Conservation (phyloP, 2,113 vertebrate genomes). For the Aix galericulata region DNA sequence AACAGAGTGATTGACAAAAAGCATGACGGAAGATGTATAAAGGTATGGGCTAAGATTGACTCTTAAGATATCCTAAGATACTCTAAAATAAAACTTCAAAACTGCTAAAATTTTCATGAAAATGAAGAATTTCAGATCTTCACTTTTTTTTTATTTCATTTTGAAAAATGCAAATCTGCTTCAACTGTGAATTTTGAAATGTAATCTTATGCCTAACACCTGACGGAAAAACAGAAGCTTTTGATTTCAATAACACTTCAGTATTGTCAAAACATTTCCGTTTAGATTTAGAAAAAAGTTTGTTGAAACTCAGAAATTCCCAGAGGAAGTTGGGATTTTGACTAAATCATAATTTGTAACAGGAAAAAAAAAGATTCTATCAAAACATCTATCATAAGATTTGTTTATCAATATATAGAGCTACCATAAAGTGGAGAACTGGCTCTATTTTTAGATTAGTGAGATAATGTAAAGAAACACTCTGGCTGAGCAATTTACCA, state of each 20-base stretch:
- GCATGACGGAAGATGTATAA: constrained; percentile 41
- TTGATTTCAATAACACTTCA: background rate
- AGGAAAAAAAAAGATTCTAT: background rate
- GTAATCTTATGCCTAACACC: background rate
- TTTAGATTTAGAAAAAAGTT: background rate
- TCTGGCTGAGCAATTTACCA: constrained; percentile 16
- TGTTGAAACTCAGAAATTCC: constrained; percentile 20
- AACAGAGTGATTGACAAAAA: constrained; percentile 18
- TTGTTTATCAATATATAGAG: constrained; percentile 4
- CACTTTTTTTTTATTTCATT: background rate
- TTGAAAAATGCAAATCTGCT: background rate
- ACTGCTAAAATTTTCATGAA: background rate
- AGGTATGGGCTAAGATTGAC: background rate
- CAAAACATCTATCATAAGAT: background rate
- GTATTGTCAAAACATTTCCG: background rate
- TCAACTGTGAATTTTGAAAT: background rate
- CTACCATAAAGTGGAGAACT: background rate
- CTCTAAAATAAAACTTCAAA: background rate
- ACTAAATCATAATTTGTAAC: background rate
- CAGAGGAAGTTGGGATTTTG: constrained; percentile 9
- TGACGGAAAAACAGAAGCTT: background rate
- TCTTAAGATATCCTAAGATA: too few species aligned
- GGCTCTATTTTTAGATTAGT: constrained; percentile 26
- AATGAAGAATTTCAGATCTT: background rate
- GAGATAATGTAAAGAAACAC: background rate